Base-by-base conservation (phyloP, 2,888 invertebrate genomes). In the Cataglyphis rosenhaueri region DNA sequence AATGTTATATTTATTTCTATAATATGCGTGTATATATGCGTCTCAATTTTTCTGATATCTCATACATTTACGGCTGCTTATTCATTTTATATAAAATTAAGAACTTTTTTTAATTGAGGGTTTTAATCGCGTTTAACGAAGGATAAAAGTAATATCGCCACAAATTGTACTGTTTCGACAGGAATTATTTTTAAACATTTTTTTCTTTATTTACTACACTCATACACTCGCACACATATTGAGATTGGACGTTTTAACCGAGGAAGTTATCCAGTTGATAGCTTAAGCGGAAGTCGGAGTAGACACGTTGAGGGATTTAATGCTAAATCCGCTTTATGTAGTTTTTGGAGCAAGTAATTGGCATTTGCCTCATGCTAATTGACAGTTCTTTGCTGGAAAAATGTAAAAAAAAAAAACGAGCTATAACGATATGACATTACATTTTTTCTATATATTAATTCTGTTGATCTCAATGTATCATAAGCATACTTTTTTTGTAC, bases 261-360 rank as follows among this genome's bases (percentile, higher is more conserved):
- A 55, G 2, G 18, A 59, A 73, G 52, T 74, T 73, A 74, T 52
- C 21, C n/a, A 32, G 12, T 25, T 48, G 35, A 83, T 81, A 61
- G 62, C 32, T 81, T 79, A 81, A 79, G 18, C 64, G 2, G 1
- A 81, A 55, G 70, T 70, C 64, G 15, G 61, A 85, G 70, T 73
- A 68, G 87, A 75, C 71, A 21, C n/a, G 52, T 74, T 57, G 18
- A 78, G 66, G 75, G 83, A 78, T 81, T 87, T 87, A 87, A 88
- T 44, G 81, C 52, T 66, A 75, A 87, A 85, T 85, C 85, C 85
- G 85, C 85, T 87, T 79, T 87, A 64, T 70, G 32, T 76, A 84
- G 79, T 85, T 79, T 84, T 79, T 84, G 85, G n/a, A 21, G 9
- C 41, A 55, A 10, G 18, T 89, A 88, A 88, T 88, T 85, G 84